A percentile compares a stretch with the other conserved stretches of the same genome.
These are phyloP conservation scores for Melipona quadrifasciata DNA, from an alignment of 1,140 invertebrate genomes.

Conservation along the genomic window DNA sequence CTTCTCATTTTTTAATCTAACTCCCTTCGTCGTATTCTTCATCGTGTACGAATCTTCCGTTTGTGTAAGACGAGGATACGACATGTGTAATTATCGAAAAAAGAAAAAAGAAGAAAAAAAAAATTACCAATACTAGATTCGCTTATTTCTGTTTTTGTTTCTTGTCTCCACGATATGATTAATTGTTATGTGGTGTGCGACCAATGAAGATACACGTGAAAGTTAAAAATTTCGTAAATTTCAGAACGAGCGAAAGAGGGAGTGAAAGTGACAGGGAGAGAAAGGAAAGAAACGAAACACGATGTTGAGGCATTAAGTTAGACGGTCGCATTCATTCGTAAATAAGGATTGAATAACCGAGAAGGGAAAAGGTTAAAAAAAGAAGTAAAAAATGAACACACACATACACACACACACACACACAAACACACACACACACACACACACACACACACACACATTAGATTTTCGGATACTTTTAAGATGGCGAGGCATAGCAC, in stretches of 20 bases:
- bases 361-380: constrained; percentile 35
- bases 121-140: constrained; percentile 46
- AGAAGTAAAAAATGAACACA: constrained; percentile 35
- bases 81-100: constrained; percentile 50
- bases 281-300: constrained; percentile 39
- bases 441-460: not conserved
- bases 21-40: constrained; percentile 35
- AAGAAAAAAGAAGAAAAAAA: constrained; percentile 27
- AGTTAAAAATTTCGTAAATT: constrained; percentile 10
- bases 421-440: not conserved
- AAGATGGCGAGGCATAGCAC: constrained; percentile 67
- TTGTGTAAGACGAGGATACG: constrained; percentile 45
- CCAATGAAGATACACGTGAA: constrained; percentile 34
- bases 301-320: constrained; percentile 39
- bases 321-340: not conserved
- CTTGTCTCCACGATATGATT: constrained; percentile 46
- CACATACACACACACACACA: no score
- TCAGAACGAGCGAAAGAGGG: constrained; percentile 27
- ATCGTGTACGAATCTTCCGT: constrained; percentile 39
- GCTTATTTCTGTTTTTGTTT: constrained; percentile 61
- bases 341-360: not conserved
- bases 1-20: constrained; percentile 43
- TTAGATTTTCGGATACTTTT: constrained; percentile 63
- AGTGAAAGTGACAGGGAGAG: constrained; percentile 34
- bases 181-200: constrained; percentile 53